Conservation (phyloP, 37 sponge, comb jelly and placozoan genomes). For the Oscarella lobularis region DNA sequence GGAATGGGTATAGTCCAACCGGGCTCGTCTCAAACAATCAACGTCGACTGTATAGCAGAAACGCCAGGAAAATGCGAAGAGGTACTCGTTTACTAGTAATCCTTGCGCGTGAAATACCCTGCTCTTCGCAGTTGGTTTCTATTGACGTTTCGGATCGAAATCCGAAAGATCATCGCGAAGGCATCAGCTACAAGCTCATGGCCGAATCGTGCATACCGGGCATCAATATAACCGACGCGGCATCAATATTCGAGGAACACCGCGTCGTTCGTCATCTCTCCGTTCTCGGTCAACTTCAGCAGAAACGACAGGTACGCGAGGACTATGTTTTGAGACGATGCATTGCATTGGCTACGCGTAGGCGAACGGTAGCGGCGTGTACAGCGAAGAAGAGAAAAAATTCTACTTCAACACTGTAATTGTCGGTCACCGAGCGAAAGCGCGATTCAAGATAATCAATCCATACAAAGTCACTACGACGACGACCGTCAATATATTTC, state of each 20-base stretch:
- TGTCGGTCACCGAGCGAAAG: slow-evolving; percentile 69
- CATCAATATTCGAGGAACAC: slow-evolving; percentile 91
- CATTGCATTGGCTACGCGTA: no score
- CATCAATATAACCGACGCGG: slow-evolving; percentile 54
- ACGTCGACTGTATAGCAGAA: slow-evolving; percentile 83
- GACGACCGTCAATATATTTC: no score
- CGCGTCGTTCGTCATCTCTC: slow-evolving; percentile 67
- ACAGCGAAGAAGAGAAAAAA: slow-evolving; percentile 66
- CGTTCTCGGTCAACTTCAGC: slow-evolving; percentile 20
- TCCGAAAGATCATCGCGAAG: slow-evolving; percentile 19
- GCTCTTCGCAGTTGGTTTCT: slow-evolving; percentile 38
- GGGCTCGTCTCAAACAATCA: slow-evolving; percentile 53
- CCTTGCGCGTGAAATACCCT: no score
- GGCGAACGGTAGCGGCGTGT: slow-evolving; percentile 7
- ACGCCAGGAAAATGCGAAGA: slow-evolving; percentile 62
- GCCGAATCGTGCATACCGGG: slow-evolving; percentile 80
- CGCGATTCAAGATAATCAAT: slow-evolving; percentile 80
- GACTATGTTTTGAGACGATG: no score
- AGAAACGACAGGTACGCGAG: slow-evolving; percentile 1
- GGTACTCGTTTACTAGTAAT: slow-evolving; percentile 16
- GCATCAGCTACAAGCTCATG: slow-evolving; percentile 58
- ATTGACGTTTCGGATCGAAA: slow-evolving; percentile 79
- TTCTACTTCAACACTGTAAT: slow-evolving; percentile 84
- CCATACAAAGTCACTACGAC: slow-evolving; percentile 80
- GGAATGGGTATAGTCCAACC: slow-evolving; percentile 58